Evolutionary conservation across 2,888 invertebrate genomes (phyloP).

Genomic region (Parthenolecanium corni): DNA sequence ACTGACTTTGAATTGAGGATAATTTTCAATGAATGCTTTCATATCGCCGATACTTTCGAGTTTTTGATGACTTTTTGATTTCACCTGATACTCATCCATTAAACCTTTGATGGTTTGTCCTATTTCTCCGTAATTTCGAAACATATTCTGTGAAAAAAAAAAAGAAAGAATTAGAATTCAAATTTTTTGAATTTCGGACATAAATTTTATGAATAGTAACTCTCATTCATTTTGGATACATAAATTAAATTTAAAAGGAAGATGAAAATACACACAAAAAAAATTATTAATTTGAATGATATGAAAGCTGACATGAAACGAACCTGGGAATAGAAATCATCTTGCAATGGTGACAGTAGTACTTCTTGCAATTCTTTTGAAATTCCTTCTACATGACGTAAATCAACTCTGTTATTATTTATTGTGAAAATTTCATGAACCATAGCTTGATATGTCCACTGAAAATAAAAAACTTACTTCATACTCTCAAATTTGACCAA

Average conservation of each 20-base stretch:
- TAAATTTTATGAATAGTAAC: too few species aligned
- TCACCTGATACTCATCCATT: conserved; percentile 95
- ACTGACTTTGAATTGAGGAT: conserved; percentile 83
- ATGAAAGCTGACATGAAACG: conserved; percentile 32
- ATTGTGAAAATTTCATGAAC: conserved; percentile 93
- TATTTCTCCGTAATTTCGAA: conserved; percentile 96
- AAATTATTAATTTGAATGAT: too few species aligned
- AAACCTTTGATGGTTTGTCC: conserved; percentile 90
- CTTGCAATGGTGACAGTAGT: conserved; percentile 87
- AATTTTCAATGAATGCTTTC: conserved; percentile 96
- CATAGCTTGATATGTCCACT: conserved; percentile 99
- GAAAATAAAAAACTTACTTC: conserved; percentile 19
- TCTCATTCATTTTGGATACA: too few species aligned
- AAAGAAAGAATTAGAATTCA: conserved; percentile 4
- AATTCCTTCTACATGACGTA: conserved; percentile 71
- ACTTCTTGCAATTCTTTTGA: conserved; percentile 84
- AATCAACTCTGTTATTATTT: conserved; percentile 82
- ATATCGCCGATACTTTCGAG: conserved; percentile 97
- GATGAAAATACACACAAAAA: too few species aligned
- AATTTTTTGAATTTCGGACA: too few species aligned
- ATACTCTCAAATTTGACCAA: too few species aligned
- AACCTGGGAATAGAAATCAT: conserved; percentile 89
- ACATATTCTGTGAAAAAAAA: conserved; percentile 59
- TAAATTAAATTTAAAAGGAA: too few species aligned
- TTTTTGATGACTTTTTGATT: conserved; percentile 90